Percentiles rank a stretch among this genome's conserved stretches.
These are phyloP conservation scores for Halcyon malimbica DNA, from an alignment of 2,113 vertebrate species.

Conservation along the genomic window DNA sequence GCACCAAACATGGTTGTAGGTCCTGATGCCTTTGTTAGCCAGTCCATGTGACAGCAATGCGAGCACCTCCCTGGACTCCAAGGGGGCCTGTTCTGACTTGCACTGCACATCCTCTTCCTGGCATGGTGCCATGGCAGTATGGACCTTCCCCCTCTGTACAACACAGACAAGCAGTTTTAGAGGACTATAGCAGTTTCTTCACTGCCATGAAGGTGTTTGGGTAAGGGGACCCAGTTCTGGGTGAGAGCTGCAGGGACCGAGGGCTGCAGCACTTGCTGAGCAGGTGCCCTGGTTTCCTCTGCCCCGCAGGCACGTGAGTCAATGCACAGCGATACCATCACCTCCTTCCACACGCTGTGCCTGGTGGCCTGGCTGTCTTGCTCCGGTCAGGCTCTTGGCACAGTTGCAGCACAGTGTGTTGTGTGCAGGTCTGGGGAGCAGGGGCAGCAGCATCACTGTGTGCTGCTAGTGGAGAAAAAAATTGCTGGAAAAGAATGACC, in stretches of 20 bases:
- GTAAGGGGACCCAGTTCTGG: no score
- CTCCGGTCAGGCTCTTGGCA: not conserved
- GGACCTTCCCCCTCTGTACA: not conserved
- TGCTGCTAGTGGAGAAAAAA: not conserved
- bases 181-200: not conserved
- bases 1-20: not conserved
- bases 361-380: no score
- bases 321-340: not conserved
- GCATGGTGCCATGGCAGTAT: not conserved
- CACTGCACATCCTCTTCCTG: not conserved
- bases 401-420: not conserved
- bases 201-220: not conserved
- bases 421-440: not conserved
- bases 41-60: not conserved
- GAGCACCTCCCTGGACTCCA: not conserved
- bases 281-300: not conserved
- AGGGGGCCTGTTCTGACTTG: not conserved
- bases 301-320: accelerated
- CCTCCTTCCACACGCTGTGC: not conserved
- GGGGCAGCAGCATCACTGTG: not conserved
- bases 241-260: accelerated
- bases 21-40: not conserved
- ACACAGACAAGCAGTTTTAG: not conserved
- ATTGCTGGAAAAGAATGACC: accelerated
- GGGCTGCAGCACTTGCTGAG: not conserved